Conservation (phyloP, 2,797 vertebrate genomes). For the Gymnopithys bicolor region DNA sequence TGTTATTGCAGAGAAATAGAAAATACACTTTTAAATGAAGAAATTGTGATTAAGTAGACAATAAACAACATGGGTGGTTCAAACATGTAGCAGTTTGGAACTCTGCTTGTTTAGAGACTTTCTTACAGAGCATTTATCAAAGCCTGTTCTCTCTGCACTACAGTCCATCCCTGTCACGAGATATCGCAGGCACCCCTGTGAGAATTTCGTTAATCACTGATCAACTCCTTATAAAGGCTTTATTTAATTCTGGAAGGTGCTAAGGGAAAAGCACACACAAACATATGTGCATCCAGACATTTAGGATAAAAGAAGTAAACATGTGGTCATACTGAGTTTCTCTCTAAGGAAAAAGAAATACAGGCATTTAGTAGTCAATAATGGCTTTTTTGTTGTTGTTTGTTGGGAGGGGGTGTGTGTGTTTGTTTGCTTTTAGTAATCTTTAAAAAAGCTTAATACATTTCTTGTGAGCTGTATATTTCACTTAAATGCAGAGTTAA, state of each 20-base stretch:
- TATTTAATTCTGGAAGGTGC: not conserved
- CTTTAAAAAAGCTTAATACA: constrained; percentile 10
- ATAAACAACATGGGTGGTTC: not conserved
- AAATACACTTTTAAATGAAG: not conserved
- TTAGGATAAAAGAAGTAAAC: not conserved
- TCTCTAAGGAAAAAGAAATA: not conserved
- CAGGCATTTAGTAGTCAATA: not conserved
- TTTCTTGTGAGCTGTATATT: not conserved
- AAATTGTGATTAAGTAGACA: not conserved
- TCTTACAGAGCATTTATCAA: not conserved
- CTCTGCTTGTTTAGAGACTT: not conserved
- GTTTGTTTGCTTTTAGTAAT: not conserved
- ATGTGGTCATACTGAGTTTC: not conserved
- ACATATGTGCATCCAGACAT: not conserved
- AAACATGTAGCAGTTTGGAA: not conserved
- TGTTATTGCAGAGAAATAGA: not conserved
- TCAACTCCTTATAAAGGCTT: not conserved
- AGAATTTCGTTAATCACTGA: not conserved
- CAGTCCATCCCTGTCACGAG: rapidly evolving
- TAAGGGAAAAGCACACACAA: not conserved
- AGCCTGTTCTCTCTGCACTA: not conserved
- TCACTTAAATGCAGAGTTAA: constrained; percentile 6
- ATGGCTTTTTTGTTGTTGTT: rapidly evolving
- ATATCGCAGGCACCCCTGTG: rapidly evolving
- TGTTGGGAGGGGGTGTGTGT: not conserved